Conservation (phyloP, 2,113 vertebrate species). For the Scophthalmus maximus region DNA sequence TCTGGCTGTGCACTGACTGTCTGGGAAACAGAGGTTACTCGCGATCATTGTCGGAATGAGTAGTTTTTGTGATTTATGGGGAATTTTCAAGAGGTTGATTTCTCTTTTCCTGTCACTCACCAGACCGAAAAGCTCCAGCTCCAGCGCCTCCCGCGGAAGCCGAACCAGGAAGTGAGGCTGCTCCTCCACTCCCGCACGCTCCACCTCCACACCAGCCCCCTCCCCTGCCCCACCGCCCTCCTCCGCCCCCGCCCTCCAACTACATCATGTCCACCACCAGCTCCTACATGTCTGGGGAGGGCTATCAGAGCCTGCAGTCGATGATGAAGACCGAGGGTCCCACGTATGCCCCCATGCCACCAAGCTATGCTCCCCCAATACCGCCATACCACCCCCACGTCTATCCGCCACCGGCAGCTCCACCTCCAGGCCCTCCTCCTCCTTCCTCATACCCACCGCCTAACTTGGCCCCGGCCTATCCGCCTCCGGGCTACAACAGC, state of each 20-base stretch:
- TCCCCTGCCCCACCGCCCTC: slow-evolving; percentile 91
- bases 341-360: slow-evolving; percentile 89
- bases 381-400: slow-evolving; percentile 91
- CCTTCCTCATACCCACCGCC: slow-evolving; percentile 84
- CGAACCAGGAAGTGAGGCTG: slow-evolving; percentile 85
- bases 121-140: slow-evolving; percentile 91
- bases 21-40: slow-evolving; percentile 35
- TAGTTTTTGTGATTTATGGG: neutral
- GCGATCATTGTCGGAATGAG: neutral
- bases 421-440: slow-evolving; percentile 85
- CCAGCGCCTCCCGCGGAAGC: slow-evolving; percentile 78
- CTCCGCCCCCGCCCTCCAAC: slow-evolving; percentile 90
- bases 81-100: slow-evolving; percentile 2
- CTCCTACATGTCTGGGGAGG: slow-evolving; percentile 97
- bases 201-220: slow-evolving; percentile 92
- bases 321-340: slow-evolving; percentile 98
- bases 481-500: slow-evolving; percentile 91
- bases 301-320: slow-evolving; percentile 95
- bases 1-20: slow-evolving; percentile 24
- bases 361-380: slow-evolving; percentile 89
- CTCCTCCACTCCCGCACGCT: slow-evolving; percentile 90
- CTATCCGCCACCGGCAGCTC: slow-evolving; percentile 85
- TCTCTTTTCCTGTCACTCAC: neutral
- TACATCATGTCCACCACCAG: slow-evolving; percentile 97
- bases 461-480: slow-evolving; percentile 87